These are phyloP conservation scores for Drosophila atripex DNA, from an alignment of 2,888 invertebrate genomes.

Conservation along the genomic window DNA sequence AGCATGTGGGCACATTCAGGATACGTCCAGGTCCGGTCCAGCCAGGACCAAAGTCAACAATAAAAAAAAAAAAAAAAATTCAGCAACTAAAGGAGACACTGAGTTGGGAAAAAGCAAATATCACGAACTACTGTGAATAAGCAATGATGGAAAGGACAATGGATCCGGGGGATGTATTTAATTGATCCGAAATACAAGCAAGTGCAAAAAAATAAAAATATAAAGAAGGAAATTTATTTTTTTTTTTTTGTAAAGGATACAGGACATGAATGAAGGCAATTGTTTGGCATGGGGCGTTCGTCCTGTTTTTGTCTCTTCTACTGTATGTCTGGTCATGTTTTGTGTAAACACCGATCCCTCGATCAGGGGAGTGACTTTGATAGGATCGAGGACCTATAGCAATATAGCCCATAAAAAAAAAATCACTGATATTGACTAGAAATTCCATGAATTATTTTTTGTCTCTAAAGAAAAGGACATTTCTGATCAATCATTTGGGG, in stretches of 20 bases:
- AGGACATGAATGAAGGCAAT: constrained; percentile 34
- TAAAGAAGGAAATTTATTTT: constrained; percentile 8
- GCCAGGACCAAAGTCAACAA: constrained; percentile 46
- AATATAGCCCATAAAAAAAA: constrained; percentile 4
- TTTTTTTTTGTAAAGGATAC: constrained; percentile 1
- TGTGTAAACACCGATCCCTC: constrained; percentile 62
- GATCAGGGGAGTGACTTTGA: constrained; percentile 22
- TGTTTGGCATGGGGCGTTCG: constrained; percentile 60
- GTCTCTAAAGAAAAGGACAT: constrained; percentile 8
- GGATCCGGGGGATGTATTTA: constrained; percentile 59
- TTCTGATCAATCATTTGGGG: constrained; percentile 32
- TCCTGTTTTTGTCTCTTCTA: constrained; percentile 33
- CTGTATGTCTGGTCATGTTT: constrained; percentile 60
- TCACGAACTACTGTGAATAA: constrained; percentile 63
- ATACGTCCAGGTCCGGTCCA: constrained; percentile 10
- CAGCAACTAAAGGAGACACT: constrained; percentile 25
- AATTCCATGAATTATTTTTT: constrained; percentile 25
- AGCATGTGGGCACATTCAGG: constrained; percentile 74
- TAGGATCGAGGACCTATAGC: constrained; percentile 12
- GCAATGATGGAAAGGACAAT: constrained; percentile 25
- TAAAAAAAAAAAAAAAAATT: not conserved
- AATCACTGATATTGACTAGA: constrained; percentile 12
- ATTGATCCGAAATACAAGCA: constrained; percentile 79
- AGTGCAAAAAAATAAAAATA: constrained; percentile 65
- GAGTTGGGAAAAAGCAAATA: constrained; percentile 61